Conservation (phyloP, 30 jellyfish, hydroid and myxozoan species). For the Mastigias papua region DNA sequence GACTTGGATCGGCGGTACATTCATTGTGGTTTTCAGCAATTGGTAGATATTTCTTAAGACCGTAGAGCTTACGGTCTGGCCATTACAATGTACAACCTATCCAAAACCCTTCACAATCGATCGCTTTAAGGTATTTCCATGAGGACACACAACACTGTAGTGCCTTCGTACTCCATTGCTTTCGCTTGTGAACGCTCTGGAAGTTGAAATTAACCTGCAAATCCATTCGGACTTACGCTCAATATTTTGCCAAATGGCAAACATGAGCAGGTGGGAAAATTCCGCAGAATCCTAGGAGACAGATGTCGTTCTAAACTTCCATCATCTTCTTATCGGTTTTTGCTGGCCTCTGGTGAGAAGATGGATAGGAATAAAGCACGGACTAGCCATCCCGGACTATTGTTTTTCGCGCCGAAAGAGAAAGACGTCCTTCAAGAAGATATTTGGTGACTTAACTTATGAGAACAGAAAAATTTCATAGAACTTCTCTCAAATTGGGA, state of each 20-base stretch:
- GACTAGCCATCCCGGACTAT: background rate
- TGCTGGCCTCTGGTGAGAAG: background rate
- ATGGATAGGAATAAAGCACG: background rate
- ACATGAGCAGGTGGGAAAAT: slow-evolving; percentile 54
- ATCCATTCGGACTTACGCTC: slow-evolving; percentile 7
- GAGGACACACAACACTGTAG: background rate
- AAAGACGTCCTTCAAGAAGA: too few relatives aligned
- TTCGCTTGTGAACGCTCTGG: background rate
- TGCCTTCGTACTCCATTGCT: background rate
- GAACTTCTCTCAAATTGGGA: too few relatives aligned
- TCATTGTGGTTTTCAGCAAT: too few relatives aligned
- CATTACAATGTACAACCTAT: too few relatives aligned
- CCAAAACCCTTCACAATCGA: too few relatives aligned
- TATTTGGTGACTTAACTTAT: too few relatives aligned
- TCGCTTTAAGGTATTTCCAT: too few relatives aligned
- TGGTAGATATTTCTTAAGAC: too few relatives aligned
- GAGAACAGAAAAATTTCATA: too few relatives aligned
- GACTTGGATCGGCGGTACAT: too few relatives aligned
- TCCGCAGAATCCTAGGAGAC: slow-evolving; percentile 20
- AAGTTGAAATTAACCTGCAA: slow-evolving; percentile 6
- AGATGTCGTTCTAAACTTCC: slow-evolving; percentile 11
- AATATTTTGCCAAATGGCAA: slow-evolving; percentile 38
- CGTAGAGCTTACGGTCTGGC: too few relatives aligned
- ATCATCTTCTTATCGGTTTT: slow-evolving; percentile 26
- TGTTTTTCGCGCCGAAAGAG: too few relatives aligned